Evolutionary conservation across 2,113 vertebrate genomes (phyloP), one percentile per base, ranked within the genome.

Genomic region (Dromas ardeola): DNA sequence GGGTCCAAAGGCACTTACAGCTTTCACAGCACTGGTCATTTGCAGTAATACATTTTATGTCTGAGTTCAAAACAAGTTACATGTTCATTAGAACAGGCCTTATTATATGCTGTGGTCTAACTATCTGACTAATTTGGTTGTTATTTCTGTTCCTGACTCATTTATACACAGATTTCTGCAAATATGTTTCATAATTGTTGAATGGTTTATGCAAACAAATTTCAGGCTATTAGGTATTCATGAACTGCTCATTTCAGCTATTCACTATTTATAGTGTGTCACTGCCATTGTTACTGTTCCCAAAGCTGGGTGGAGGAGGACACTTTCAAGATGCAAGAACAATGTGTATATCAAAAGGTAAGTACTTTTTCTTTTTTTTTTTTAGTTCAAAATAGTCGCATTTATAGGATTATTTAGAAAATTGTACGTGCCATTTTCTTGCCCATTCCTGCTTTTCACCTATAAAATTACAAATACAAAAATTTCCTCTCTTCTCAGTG

Each of bases 161-260:
- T 83, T 93, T 93, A 86, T 77, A 65, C 65, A 95, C 53, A 86
- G n/a, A 90, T 93, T 80, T 93, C 56, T 90, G 34, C n/a, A 84
- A 95, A 70, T 90, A 63, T 23, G 52, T 58, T 91, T 76, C 55
- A 55, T 78, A 87, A 89, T 61, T 78, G 21, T 56, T 66, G 22
- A 91, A 71, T 1, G 8, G 40, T 72, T 96, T 88, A 76, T 92
- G 86, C 66, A 90, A 86, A 95, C 76, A 90, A 70, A 86, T 73
- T 82, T 71, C 86, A 94, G 74, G 27, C 45, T 85, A n/a, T 52
- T 80, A 69, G 52, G 34, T 86, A 81, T 87, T 86, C 55, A 87
- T 78, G n/a, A 87, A 55, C 63, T 91, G 91, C 73, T 96, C 88
- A 61, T 66, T 88, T 96, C 67, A 94, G 77, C 40, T 86, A 36